Conservation (phyloP, 1,140 invertebrate genomes). For the Asobara japonica region DNA sequence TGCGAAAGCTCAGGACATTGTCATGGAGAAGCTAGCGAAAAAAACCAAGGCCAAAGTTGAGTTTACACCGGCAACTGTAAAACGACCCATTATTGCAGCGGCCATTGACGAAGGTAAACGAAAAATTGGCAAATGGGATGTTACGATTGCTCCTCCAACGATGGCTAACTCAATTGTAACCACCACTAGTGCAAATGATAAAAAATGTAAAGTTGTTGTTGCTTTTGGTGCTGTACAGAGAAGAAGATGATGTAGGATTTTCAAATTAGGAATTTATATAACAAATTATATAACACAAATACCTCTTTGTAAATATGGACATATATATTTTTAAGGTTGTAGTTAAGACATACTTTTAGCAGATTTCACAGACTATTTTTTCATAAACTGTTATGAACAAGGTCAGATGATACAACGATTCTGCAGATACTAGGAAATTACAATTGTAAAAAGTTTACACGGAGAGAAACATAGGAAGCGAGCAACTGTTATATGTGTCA, state of each 20-base stretch:
- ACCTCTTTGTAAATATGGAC: constrained; percentile 3
- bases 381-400: no score
- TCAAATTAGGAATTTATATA: background rate
- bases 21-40: constrained; percentile 91
- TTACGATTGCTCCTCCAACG: background rate
- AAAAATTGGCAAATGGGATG: background rate
- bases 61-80: constrained; percentile 84
- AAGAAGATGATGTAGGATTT: background rate
- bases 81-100: constrained; percentile 65
- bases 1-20: constrained; percentile 86
- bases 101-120: background rate
- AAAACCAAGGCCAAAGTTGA: constrained; percentile 92
- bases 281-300: background rate
- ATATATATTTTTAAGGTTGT: background rate
- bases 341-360: no score
- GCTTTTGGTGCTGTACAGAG: background rate
- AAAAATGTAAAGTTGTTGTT: background rate
- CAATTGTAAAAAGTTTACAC: no score
- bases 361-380: no score
- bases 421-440: no score
- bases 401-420: no score
- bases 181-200: background rate
- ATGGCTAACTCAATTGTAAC: background rate
- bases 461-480: no score
- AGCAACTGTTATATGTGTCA: no score